A percentile compares a stretch with the other conserved stretches of the same genome.
Evolutionary conservation across 92 coral and sea anemone genomes (phyloP).

Genomic region (Zoanthus sociatus): DNA sequence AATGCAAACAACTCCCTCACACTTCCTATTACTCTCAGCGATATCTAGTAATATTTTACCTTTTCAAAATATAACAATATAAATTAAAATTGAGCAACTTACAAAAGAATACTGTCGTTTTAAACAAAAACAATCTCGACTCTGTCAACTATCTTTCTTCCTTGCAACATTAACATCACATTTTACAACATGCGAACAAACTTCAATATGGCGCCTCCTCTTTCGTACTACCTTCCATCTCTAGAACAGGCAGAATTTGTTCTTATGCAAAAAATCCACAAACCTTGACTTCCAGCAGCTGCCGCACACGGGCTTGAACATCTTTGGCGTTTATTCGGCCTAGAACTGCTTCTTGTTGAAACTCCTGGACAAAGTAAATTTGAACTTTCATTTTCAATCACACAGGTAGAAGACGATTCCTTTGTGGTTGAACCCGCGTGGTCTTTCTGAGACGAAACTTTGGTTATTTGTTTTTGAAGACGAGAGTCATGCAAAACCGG

Average conservation of each 20-base stretch:
- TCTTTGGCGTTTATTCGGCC: conserved; percentile 89
- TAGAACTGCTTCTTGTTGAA: conserved; percentile 94
- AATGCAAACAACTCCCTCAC: not conserved
- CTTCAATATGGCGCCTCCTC: conserved; percentile 81
- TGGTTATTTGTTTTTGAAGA: conserved; percentile 80
- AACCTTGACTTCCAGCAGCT: conserved; percentile 84
- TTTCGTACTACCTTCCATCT: not conserved
- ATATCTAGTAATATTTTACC: not conserved
- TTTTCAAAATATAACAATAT: not conserved
- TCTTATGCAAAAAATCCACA: not conserved
- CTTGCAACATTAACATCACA: not conserved
- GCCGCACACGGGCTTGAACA: conserved; percentile 59
- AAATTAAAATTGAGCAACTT: not conserved
- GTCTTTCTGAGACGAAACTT: conserved; percentile 75
- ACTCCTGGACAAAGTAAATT: conserved; percentile 70
- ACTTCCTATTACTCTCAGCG: not conserved
- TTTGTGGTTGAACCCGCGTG: conserved; percentile 81
- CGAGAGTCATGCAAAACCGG: conserved; percentile 85
- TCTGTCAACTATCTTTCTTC: not conserved
- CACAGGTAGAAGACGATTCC: conserved; percentile 57
- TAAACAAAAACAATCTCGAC: not conserved
- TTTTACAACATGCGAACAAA: conserved; percentile 1
- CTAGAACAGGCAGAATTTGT: not conserved
- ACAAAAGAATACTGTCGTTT: not conserved
- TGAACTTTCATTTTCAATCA: conserved; percentile 70